Percentiles rank a stretch among this genome's conserved stretches.
Conservation (phyloP, 2,797 vertebrate genomes). For the Muscicapa comitata region DNA sequence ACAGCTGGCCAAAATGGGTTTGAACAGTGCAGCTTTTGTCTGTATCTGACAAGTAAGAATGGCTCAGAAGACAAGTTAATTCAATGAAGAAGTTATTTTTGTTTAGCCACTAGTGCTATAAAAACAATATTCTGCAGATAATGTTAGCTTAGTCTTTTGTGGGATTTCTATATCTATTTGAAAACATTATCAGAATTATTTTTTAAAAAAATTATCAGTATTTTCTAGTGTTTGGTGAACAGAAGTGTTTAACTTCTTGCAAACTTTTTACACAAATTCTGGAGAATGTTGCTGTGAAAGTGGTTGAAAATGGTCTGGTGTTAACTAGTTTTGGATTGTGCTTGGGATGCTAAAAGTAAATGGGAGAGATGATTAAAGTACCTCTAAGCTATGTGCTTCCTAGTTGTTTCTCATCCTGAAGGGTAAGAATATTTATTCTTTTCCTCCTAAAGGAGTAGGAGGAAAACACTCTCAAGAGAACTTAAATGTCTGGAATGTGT, state of each 20-base stretch:
- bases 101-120: background rate
- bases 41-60: background rate
- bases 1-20: background rate
- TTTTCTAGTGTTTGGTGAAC: background rate
- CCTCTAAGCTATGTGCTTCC: background rate
- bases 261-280: background rate
- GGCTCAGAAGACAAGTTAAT: background rate
- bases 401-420: background rate
- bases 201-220: background rate
- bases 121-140: background rate
- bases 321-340: background rate
- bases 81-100: background rate
- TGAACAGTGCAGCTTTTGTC: background rate
- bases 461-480: background rate
- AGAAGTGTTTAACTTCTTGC: background rate
- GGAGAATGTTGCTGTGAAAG: background rate
- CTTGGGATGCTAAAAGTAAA: background rate
- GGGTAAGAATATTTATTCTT: background rate
- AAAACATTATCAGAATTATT: background rate
- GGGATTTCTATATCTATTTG: background rate
- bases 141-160: accelerated
- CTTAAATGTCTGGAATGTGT: background rate
- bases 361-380: background rate
- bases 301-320: background rate
- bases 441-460: background rate